Evolutionary conservation across 2,797 vertebrate genomes (phyloP).

Genomic region (Danio aesculapii): DNA sequence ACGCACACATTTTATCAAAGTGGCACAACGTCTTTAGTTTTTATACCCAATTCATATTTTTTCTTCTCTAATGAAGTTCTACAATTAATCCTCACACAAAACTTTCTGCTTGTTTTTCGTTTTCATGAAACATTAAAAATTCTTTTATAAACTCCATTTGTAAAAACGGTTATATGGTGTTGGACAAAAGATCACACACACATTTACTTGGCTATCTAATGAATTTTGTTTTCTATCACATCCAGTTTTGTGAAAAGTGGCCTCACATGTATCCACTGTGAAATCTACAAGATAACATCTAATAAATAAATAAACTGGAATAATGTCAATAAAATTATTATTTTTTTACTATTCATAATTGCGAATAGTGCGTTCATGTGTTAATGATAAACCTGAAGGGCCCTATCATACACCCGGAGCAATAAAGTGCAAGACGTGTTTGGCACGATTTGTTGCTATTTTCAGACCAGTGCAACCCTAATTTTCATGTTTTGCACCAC

Average conservation of each 20-base stretch:
- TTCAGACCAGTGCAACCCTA: too few species aligned
- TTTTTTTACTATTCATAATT: too few species aligned
- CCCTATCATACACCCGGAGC: too few species aligned
- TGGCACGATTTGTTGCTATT: too few species aligned
- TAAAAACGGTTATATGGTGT: too few species aligned
- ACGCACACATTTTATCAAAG: neutral
- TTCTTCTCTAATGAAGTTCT: neutral
- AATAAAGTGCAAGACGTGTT: too few species aligned
- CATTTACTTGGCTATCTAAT: neutral
- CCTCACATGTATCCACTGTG: neutral
- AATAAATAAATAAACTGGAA: too few species aligned
- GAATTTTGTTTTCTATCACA: neutral
- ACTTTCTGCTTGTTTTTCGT: neutral
- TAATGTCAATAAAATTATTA: too few species aligned
- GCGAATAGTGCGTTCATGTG: too few species aligned
- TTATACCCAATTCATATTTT: neutral
- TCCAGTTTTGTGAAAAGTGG: neutral
- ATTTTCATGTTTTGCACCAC: too few species aligned
- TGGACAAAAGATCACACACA: neutral
- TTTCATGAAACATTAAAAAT: neutral
- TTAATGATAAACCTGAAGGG: too few species aligned
- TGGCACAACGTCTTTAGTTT: neutral
- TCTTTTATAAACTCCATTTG: too few species aligned
- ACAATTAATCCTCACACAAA: neutral
- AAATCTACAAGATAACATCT: neutral